Percentiles rank a stretch among this genome's conserved stretches.
Evolutionary conservation across 2,888 invertebrate genomes (phyloP).

Genomic region (Drosophila lacicola): DNA sequence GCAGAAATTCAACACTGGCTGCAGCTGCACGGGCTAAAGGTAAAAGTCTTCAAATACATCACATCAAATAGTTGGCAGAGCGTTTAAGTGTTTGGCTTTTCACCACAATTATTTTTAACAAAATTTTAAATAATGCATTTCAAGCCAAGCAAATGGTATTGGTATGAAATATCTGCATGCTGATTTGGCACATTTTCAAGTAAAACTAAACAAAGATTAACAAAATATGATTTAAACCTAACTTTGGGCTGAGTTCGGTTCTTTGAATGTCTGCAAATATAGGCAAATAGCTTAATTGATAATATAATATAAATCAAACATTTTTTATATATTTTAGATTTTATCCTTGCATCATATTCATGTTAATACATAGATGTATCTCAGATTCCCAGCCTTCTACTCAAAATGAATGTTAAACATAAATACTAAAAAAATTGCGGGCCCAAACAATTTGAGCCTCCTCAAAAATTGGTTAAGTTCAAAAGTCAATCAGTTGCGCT

Average conservation of each 20-base stretch:
- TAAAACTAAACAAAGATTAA: too few relatives aligned
- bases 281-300: too few relatives aligned
- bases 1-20: slow-evolving; percentile 7
- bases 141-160: background rate
- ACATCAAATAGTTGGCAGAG: background rate
- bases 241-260: too few relatives aligned
- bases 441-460: slow-evolving; percentile 14
- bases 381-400: too few relatives aligned
- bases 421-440: slow-evolving; percentile 20
- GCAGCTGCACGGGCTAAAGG: background rate
- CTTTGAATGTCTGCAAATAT: too few relatives aligned
- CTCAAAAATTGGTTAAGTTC: slow-evolving; percentile 42
- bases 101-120: background rate
- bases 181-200: too few relatives aligned
- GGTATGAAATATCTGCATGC: too few relatives aligned
- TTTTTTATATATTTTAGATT: too few relatives aligned
- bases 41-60: background rate
- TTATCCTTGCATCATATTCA: too few relatives aligned
- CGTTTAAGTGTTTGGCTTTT: background rate
- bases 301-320: too few relatives aligned
- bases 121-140: background rate
- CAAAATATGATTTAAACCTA: too few relatives aligned
- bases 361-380: too few relatives aligned
- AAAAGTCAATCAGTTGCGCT: slow-evolving; percentile 61
- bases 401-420: background rate